phyloP scores from a whole-genome alignment of 2,113 vertebrate species.

The Monarcha castaneiventris region DNA sequence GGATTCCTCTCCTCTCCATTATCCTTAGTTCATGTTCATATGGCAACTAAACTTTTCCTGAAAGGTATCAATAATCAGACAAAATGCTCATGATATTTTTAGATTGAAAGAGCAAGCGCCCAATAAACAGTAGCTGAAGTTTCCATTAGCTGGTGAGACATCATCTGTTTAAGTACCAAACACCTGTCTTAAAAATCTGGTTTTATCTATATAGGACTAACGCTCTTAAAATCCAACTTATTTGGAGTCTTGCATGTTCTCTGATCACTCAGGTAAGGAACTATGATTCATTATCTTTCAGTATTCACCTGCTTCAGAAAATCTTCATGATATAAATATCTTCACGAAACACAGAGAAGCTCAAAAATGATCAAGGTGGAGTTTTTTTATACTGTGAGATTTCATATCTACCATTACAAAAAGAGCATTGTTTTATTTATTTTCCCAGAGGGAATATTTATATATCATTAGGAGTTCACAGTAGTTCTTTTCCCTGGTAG shows the following conservation, averaged over 20 bases:
- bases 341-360: not conserved
- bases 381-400: not conserved
- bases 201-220: not conserved
- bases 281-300: not conserved
- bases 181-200: not conserved
- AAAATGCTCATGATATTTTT: not conserved
- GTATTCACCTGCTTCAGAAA: not conserved
- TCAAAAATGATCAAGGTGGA: not conserved
- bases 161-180: not conserved
- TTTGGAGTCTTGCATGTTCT: not conserved
- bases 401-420: not conserved
- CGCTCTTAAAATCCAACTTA: not conserved
- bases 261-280: not conserved
- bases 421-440: not conserved
- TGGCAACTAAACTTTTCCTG: not conserved
- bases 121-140: not conserved
- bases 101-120: not conserved
- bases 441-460: not conserved
- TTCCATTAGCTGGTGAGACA: not conserved
- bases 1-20: not conserved
- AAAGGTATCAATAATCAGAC: not conserved
- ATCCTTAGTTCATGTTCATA: not conserved
- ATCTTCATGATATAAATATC: not conserved
- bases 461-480: not conserved
- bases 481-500: not conserved